Conservation (phyloP, 1,140 invertebrate species). For the Sycobia sp. region DNA sequence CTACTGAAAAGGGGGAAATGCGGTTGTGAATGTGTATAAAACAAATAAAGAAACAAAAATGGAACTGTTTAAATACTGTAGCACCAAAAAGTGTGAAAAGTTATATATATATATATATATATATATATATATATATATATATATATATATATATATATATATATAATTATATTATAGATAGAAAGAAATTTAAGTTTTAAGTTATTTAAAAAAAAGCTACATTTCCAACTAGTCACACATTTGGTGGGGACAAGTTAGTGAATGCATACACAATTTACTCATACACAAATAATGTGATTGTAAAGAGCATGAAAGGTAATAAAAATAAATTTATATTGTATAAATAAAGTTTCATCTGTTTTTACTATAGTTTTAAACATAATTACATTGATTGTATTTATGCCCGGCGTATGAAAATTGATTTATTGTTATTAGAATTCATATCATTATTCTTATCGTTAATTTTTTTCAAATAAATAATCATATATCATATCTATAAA, state of each 20-base stretch:
- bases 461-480: conserved; percentile 50
- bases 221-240: conserved; percentile 57
- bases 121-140: conserved; percentile 47
- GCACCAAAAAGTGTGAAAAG: conserved; percentile 23
- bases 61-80: conserved; percentile 9
- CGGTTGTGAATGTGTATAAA: conserved; percentile 16
- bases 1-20: background rate
- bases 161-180: conserved; percentile 36
- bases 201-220: conserved; percentile 51
- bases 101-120: conserved; percentile 47
- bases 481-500: conserved; percentile 24
- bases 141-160: conserved; percentile 46
- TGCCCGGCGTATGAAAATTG: conserved; percentile 35
- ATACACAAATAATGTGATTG: conserved; percentile 4
- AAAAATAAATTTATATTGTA: conserved; percentile 6
- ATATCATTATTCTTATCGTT: conserved; percentile 38
- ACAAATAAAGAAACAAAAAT: conserved; percentile 15
- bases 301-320: conserved; percentile 19
- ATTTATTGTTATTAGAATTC: conserved; percentile 13
- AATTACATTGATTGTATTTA: conserved; percentile 33
- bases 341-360: conserved; percentile 20
- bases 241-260: conserved; percentile 45
- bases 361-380: conserved; percentile 38
- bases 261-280: background rate
- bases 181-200: conserved; percentile 50